Conservation (phyloP, 1,140 invertebrate species). For the Thaumatotibia leucotreta region DNA sequence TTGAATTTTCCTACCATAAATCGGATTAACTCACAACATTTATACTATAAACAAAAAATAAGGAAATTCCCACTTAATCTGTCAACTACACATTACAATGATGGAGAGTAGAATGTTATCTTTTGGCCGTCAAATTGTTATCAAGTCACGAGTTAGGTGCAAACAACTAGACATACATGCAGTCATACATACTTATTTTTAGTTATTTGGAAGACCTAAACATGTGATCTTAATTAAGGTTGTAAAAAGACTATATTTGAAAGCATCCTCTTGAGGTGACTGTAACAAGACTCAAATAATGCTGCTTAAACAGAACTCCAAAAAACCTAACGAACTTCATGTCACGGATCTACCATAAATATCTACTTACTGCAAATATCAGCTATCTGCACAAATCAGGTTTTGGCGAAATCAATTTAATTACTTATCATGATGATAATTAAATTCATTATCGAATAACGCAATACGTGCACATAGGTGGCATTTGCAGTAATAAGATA, state of each 20-base stretch:
- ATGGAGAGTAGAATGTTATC: background rate
- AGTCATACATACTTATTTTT: background rate
- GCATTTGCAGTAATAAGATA: no score
- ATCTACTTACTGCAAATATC: no score
- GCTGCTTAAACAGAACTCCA: no score
- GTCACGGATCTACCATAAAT: no score
- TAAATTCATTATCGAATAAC: no score
- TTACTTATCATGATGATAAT: no score
- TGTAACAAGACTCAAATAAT: no score
- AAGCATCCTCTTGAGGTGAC: no score
- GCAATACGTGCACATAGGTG: no score
- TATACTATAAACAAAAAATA: background rate
- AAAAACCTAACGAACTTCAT: no score
- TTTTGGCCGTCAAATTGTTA: background rate
- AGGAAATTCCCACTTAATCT: slow-evolving; percentile 5
- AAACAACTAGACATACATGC: background rate
- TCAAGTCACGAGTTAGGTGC: background rate
- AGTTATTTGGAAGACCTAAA: background rate
- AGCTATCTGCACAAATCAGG: no score
- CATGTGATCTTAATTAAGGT: background rate
- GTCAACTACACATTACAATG: background rate
- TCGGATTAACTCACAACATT: background rate
- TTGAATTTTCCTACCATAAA: background rate
- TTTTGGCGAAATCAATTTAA: no score
- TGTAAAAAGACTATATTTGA: background rate